Evolutionary conservation across 2,113 vertebrate species (phyloP), one percentile per base, ranked within the genome.

Genomic region (Sprattus sprattus): DNA sequence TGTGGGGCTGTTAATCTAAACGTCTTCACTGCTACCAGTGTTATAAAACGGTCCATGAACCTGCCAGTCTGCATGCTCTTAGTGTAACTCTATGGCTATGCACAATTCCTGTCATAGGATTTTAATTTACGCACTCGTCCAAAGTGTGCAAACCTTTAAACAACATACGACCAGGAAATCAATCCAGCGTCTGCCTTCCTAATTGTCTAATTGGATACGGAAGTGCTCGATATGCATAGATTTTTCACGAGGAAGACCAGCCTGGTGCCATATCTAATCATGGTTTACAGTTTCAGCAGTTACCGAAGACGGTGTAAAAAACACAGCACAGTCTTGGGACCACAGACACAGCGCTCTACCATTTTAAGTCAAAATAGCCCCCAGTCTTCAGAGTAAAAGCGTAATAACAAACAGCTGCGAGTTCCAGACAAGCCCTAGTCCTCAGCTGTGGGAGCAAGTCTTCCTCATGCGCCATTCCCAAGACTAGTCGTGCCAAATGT

Each of bases 371-470:
- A 78, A 39, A 78, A 44, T 78, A 78, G 71, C 71, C 71, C 16
- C 71, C 32, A 39, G 32, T 78, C 28, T 39, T 39, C 39, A 39
- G 13, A 71, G 13, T 32, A 71, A 78, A 78, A 39, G 71, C 71
- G 16, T 45, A 50, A 86, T 82, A 52, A 81, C 86, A 82, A 64
- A 81, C 83, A 90, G 85, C 84, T 60, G 83, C 92, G 89, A 94
- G 88, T 85, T 94, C 91, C 90, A 88, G 20, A 85, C 86, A 90
- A 92, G 89, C 88, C 92, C 75, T 88, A 86, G 71, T 91, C 91
- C 87, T 90, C 84, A 67, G 85, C 83, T 85, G 67, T 83, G 81
- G 84, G 82, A 86, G 39, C 83, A 15, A 3, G 46, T 84, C 89
- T 88, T 78, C 83, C 86, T 92, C 86, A 87, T 9, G 60, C 87